Conservation (phyloP, 2,888 invertebrate species). For the Onchidella celtica region DNA sequence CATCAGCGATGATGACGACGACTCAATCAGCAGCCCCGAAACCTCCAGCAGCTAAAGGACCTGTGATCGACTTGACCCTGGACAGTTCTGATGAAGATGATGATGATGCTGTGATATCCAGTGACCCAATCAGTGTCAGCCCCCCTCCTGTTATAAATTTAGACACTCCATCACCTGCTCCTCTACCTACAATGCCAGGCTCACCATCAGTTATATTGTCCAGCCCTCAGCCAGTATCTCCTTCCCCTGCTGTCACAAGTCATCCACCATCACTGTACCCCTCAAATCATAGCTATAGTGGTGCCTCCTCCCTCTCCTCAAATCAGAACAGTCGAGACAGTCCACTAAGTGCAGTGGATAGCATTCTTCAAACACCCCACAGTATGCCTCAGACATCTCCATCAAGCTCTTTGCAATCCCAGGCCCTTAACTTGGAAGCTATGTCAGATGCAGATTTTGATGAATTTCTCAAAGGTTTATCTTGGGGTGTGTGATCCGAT, state of each 20-base stretch:
- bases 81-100: constrained; percentile 75
- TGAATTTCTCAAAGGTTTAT: constrained; percentile 69
- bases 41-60: constrained; percentile 34
- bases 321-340: constrained; percentile 18
- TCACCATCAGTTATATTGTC: constrained; percentile 39
- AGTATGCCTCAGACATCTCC: constrained; percentile 23
- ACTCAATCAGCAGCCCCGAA: not conserved
- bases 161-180: constrained; percentile 56
- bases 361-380: constrained; percentile 32
- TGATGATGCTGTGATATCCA: constrained; percentile 50
- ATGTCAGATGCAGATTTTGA: constrained; percentile 69
- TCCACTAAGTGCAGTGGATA: constrained; percentile 41
- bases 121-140: constrained; percentile 42
- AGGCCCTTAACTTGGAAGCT: constrained; percentile 56
- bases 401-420: constrained; percentile 36
- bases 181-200: constrained; percentile 37
- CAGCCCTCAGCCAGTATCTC: constrained; percentile 35
- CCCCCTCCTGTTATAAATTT: constrained; percentile 68
- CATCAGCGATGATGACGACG: constrained; percentile 42
- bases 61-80: constrained; percentile 74
- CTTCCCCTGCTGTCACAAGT: constrained; percentile 31
- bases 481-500: constrained; percentile 57
- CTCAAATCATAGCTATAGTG: constrained; percentile 4
- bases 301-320: constrained; percentile 30
- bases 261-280: constrained; percentile 24